Percentiles rank a stretch among this genome's conserved stretches.
Evolutionary conservation across 2,113 vertebrate species (phyloP).

Genomic region (Ovibos moschatus): DNA sequence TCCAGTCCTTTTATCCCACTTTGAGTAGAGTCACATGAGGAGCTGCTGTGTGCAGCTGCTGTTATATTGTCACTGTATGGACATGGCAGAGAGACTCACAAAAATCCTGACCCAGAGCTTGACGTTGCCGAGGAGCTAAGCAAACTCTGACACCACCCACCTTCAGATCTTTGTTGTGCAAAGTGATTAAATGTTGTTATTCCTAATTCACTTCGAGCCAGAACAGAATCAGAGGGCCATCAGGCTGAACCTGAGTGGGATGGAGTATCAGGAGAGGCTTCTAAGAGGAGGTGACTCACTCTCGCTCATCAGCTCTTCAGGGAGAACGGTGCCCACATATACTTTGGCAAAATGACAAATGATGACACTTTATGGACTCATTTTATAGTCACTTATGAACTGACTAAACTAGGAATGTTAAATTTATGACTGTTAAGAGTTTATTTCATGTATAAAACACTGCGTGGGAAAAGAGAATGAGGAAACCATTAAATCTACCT

Average conservation of each 20-base stretch:
- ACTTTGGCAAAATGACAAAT: neutral
- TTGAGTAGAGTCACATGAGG: neutral
- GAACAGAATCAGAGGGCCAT: neutral
- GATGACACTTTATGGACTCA: neutral
- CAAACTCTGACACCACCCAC: neutral
- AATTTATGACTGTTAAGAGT: neutral
- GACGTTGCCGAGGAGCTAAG: neutral
- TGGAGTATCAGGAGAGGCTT: neutral
- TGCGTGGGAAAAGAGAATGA: neutral
- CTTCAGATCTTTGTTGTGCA: neutral
- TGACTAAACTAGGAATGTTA: neutral
- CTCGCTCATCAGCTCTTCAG: neutral
- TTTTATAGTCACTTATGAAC: neutral
- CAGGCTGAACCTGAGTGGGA: neutral
- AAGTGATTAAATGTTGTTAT: neutral
- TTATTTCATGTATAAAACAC: conserved; percentile 30
- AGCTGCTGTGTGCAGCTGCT: neutral
- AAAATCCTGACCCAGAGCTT: neutral
- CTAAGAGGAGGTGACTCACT: neutral
- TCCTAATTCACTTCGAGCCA: neutral
- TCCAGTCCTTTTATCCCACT: neutral
- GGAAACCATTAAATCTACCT: neutral
- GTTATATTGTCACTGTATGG: neutral
- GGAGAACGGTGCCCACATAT: neutral
- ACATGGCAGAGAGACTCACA: neutral